phyloP scores from a whole-genome alignment of 2,797 vertebrate genomes.

The Avahi laniger region DNA sequence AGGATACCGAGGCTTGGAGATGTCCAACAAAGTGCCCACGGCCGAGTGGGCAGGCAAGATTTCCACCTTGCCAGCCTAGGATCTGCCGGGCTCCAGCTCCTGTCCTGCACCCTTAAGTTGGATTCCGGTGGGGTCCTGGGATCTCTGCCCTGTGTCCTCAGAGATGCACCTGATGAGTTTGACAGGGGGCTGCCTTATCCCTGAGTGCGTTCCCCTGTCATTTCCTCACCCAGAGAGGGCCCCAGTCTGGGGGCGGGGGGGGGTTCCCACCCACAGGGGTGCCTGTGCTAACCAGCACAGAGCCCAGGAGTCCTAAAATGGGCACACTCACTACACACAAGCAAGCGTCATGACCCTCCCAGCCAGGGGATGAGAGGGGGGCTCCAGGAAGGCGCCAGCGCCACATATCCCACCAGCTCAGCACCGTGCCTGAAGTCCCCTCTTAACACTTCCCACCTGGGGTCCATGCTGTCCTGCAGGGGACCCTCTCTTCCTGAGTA shows the following conservation, averaged over 20 bases:
- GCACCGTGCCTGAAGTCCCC: not conserved
- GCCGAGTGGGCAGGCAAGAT: not conserved
- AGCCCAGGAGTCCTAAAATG: not conserved
- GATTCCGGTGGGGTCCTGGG: not conserved
- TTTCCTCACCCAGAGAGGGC: not conserved
- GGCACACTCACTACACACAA: not conserved
- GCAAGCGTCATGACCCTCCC: not conserved
- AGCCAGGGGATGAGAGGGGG: not conserved
- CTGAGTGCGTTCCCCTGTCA: too few relatives aligned
- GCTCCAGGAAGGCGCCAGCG: not conserved
- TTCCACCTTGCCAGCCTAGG: not conserved
- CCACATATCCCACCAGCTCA: not conserved
- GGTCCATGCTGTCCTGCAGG: not conserved
- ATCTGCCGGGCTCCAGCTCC: not conserved
- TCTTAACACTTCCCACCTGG: too few relatives aligned
- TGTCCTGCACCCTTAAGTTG: not conserved
- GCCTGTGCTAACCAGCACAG: not conserved
- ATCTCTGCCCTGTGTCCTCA: not conserved
- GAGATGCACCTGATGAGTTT: not conserved
- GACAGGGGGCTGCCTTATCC: not conserved
- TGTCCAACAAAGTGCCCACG: not conserved
- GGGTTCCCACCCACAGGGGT: not conserved
- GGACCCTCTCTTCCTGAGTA: not conserved
- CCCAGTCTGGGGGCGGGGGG: not conserved
- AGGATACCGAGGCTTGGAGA: not conserved